Percentiles rank a stretch among this genome's conserved stretches.
These are phyloP conservation scores for Popillia japonica DNA, from an alignment of 1,140 invertebrate genomes.

Conservation along the genomic window DNA sequence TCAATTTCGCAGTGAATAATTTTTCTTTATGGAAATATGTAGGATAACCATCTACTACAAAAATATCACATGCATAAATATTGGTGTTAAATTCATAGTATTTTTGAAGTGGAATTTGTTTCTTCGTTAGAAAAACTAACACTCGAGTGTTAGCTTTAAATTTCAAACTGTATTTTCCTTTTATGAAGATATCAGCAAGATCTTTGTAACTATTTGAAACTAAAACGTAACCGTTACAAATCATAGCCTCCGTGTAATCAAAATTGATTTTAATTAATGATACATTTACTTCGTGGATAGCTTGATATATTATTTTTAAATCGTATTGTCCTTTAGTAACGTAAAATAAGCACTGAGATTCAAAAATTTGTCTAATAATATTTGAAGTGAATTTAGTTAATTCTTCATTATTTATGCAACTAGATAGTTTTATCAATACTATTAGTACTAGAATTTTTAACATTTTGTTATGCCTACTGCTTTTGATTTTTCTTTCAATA, in stretches of 20 bases:
- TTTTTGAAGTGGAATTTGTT: not conserved
- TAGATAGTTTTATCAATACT: not conserved
- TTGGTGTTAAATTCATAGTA: not conserved
- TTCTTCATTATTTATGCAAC: not conserved
- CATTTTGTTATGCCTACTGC: not conserved
- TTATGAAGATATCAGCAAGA: not conserved
- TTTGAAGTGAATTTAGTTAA: not conserved
- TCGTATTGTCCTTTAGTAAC: not conserved
- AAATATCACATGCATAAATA: conserved; percentile 6
- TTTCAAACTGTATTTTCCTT: not conserved
- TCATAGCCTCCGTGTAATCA: not conserved
- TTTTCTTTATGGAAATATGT: not conserved
- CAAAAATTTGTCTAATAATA: not conserved
- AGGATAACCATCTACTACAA: not conserved
- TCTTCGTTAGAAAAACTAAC: not conserved
- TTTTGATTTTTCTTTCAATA: not conserved
- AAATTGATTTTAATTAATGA: not conserved
- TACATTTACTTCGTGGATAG: not conserved
- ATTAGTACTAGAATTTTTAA: not conserved
- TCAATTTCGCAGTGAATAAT: not conserved
- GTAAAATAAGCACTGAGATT: not conserved
- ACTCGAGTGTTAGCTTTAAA: not conserved
- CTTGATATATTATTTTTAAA: not conserved
- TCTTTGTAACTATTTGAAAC: not conserved
- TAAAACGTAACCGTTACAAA: not conserved